Conservation (phyloP, 2,888 invertebrate species). For the Crepidodera aurea region DNA sequence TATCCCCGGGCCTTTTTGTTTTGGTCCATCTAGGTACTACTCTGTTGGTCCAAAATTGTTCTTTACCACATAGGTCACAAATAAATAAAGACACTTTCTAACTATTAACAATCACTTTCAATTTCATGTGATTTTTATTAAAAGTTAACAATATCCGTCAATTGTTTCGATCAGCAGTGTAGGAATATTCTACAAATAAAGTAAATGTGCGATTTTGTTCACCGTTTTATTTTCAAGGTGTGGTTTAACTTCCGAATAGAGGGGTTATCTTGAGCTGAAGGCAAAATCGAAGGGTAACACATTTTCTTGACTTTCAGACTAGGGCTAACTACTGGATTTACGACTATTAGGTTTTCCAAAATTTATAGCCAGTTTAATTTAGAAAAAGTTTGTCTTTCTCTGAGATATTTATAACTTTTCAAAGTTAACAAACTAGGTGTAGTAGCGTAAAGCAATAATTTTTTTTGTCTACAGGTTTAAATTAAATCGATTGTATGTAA, state of each 20-base stretch:
- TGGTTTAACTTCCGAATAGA: background rate
- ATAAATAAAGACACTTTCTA: too few species aligned
- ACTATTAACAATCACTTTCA: too few species aligned
- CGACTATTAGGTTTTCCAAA: slow-evolving; percentile 12
- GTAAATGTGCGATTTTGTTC: too few species aligned
- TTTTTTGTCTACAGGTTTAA: slow-evolving; percentile 1
- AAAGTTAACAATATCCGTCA: too few species aligned
- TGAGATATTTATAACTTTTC: slow-evolving; percentile 13
- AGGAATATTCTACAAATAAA: too few species aligned
- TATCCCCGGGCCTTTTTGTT: too few species aligned
- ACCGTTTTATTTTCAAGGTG: background rate
- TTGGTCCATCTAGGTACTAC: too few species aligned
- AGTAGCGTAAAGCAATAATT: background rate
- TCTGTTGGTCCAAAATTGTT: too few species aligned
- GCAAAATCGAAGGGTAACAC: background rate
- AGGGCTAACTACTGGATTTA: slow-evolving; percentile 6
- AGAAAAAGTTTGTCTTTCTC: slow-evolving; percentile 5
- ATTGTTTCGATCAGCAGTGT: too few species aligned
- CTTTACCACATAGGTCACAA: too few species aligned
- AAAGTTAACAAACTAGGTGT: slow-evolving; percentile 1
- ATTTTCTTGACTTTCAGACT: slow-evolving; percentile 8
- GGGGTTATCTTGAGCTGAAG: background rate
- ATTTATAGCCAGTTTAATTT: slow-evolving; percentile 19
- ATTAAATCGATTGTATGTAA: slow-evolving; percentile 1
- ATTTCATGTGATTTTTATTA: too few species aligned